These are phyloP conservation scores for Cichladusa arquata DNA, from an alignment of 2,113 vertebrate species.

Conservation along the genomic window DNA sequence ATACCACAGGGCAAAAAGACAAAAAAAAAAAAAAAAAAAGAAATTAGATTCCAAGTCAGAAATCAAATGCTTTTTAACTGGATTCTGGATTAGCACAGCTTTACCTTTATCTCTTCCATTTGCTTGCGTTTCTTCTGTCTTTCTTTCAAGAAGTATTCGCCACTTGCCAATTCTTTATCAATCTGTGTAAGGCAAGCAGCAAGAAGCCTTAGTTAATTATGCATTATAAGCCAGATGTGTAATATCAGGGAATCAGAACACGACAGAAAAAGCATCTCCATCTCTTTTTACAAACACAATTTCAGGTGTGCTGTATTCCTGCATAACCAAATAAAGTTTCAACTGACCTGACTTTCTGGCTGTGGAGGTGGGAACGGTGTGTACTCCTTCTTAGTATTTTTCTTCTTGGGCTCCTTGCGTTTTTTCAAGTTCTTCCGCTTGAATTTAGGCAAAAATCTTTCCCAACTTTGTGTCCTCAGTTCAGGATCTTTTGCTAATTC, in stretches of 20 bases:
- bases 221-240: background rate
- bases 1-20: background rate
- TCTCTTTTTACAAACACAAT: background rate
- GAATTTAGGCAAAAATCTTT: slow-evolving; percentile 94
- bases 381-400: slow-evolving; percentile 89
- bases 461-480: slow-evolving; percentile 88
- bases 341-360: slow-evolving; percentile 90
- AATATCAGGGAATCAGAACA: background rate
- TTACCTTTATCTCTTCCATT: slow-evolving; percentile 90
- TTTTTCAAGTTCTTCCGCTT: slow-evolving; percentile 91
- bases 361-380: slow-evolving; percentile 94
- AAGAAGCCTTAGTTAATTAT: background rate
- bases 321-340: background rate
- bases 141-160: slow-evolving; percentile 93
- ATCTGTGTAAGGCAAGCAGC: slow-evolving; percentile 70
- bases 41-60: background rate
- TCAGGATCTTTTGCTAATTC: slow-evolving; percentile 92
- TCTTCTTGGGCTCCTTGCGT: slow-evolving; percentile 91
- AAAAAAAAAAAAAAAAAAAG: background rate
- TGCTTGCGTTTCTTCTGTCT: slow-evolving; percentile 88
- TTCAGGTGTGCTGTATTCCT: background rate
- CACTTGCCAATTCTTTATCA: slow-evolving; percentile 91
- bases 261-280: background rate
- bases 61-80: background rate
- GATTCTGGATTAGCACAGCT: background rate